Evolutionary conservation across 2,113 vertebrate genomes (phyloP).

Genomic region (Pelecanus crispus): DNA sequence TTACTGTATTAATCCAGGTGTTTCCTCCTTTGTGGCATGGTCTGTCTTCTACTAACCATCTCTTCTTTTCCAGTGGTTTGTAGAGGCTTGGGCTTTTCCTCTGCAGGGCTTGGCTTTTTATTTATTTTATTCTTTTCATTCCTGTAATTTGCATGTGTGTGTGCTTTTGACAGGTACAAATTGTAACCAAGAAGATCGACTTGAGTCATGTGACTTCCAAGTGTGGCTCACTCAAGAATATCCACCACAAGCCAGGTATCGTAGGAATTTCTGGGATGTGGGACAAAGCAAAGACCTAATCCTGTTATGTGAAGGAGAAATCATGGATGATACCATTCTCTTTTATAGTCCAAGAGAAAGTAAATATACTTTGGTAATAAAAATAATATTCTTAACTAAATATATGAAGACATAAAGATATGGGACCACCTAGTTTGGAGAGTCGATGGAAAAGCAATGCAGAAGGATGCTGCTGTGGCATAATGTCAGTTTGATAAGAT

Average conservation of each 20-base stretch:
- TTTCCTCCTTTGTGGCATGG: constrained; percentile 22
- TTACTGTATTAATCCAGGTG: constrained; percentile 57
- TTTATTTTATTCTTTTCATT: not conserved
- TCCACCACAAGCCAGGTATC: constrained; percentile 92
- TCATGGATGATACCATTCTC: not conserved
- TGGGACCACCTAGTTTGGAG: not conserved
- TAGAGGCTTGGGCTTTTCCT: not conserved
- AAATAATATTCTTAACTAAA: not conserved
- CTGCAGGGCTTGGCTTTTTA: not conserved
- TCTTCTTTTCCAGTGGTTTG: constrained; percentile 61
- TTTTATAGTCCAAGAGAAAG: not conserved
- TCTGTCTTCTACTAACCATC: constrained; percentile 58
- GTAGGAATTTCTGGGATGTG: not conserved
- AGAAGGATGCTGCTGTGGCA: not conserved
- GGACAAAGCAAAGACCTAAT: not conserved
- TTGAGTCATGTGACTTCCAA: constrained; percentile 92
- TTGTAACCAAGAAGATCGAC: constrained; percentile 93
- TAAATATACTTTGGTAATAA: not conserved
- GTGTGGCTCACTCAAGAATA: constrained; percentile 92
- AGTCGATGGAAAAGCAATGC: not conserved
- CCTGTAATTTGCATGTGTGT: constrained; percentile 1
- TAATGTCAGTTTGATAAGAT: not conserved
- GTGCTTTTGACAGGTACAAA: constrained; percentile 80
- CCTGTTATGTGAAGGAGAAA: not conserved
- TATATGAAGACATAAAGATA: not conserved